phyloP scores from a whole-genome alignment of 2,888 invertebrate species.

The Acanthosoma haemorrhoidale region DNA sequence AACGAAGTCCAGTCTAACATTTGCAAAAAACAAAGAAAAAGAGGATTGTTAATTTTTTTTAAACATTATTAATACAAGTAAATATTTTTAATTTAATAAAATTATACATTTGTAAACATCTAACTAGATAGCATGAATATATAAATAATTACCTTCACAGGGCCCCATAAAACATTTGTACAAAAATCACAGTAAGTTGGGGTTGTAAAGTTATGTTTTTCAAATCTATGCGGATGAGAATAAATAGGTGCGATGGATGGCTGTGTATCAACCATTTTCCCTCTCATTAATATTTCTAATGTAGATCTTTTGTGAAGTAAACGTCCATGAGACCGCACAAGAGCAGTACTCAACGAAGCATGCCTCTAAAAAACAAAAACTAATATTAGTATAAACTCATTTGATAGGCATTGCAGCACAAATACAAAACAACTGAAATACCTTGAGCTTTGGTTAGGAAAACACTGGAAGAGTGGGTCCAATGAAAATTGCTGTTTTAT shows the following conservation, averaged over 20 bases:
- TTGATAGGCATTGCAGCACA: no score
- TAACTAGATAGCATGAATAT: not conserved
- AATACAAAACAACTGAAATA: no score
- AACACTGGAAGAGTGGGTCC: slow-evolving; percentile 6
- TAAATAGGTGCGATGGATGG: slow-evolving; percentile 51
- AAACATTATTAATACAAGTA: not conserved
- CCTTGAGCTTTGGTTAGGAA: no score
- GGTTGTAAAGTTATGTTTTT: slow-evolving; percentile 78
- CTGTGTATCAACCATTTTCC: slow-evolving; percentile 55
- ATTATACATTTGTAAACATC: not conserved
- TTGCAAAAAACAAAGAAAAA: slow-evolving; percentile 46
- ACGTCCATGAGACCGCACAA: slow-evolving; percentile 78
- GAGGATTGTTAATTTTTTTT: no score
- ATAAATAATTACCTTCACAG: slow-evolving; percentile 63
- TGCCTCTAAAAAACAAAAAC: slow-evolving; percentile 57
- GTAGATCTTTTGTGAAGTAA: slow-evolving; percentile 85
- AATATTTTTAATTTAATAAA: not conserved
- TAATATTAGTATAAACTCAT: no score
- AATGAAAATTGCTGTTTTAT: no score
- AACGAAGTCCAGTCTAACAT: slow-evolving; percentile 58
- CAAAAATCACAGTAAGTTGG: slow-evolving; percentile 87
- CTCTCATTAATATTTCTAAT: slow-evolving; percentile 80
- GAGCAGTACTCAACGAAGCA: slow-evolving; percentile 78
- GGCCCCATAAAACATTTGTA: slow-evolving; percentile 83
- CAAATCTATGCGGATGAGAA: slow-evolving; percentile 74